These are phyloP conservation scores for Elachura formosa DNA, from an alignment of 2,113 vertebrate species.

Conservation along the genomic window DNA sequence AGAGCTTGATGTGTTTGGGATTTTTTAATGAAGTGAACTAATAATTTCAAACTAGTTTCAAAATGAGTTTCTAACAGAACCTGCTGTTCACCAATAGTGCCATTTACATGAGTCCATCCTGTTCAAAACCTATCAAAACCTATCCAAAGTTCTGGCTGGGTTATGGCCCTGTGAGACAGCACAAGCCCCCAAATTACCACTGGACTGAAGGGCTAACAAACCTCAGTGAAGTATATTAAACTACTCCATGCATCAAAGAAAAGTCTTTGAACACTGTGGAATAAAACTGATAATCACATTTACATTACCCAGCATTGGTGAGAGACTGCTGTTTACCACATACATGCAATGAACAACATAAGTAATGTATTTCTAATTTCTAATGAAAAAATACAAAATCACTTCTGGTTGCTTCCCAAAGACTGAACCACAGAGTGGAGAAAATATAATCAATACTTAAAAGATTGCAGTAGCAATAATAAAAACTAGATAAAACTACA, in stretches of 20 bases:
- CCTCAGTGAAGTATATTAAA: neutral
- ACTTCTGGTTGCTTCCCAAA: neutral
- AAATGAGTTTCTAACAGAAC: neutral
- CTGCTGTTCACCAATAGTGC: neutral
- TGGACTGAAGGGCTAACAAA: neutral
- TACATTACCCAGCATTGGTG: neutral
- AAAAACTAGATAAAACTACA: neutral
- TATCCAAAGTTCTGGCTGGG: neutral
- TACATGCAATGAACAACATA: neutral
- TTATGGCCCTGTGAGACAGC: neutral
- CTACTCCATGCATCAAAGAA: neutral
- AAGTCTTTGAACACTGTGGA: neutral
- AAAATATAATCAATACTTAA: neutral
- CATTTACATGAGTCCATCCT: neutral
- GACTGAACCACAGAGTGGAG: neutral
- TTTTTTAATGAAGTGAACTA: neutral
- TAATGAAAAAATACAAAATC: neutral
- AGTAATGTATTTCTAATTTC: neutral
- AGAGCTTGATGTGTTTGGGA: rapidly evolving
- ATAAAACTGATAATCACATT: neutral
- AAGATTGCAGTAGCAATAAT: neutral
- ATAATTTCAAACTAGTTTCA: neutral
- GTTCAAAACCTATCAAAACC: neutral
- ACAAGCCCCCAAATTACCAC: neutral
- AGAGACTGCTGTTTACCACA: neutral